Evolutionary conservation across 2,797 vertebrate species (phyloP).

Genomic region (Sphenopsis melanotis): DNA sequence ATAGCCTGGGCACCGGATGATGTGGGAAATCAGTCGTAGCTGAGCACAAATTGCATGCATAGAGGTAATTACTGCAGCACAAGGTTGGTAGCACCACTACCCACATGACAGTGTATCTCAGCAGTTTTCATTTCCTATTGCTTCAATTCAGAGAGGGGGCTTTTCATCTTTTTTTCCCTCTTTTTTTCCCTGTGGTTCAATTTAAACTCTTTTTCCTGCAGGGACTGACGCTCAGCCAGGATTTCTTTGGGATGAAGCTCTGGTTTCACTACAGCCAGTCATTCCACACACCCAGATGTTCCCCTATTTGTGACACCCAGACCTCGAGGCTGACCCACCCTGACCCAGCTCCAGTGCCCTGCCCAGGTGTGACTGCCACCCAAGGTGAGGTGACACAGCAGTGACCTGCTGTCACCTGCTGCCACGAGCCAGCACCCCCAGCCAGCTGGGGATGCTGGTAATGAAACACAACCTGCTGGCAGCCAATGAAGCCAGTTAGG

Average conservation of each 20-base stretch:
- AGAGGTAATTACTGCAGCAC: conserved; percentile 58
- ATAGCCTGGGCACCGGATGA: conserved; percentile 45
- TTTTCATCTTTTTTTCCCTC: neutral
- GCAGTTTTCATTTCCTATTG: conserved; percentile 58
- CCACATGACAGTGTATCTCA: conserved; percentile 51
- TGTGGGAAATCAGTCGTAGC: conserved; percentile 47
- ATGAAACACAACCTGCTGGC: neutral
- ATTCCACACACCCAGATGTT: neutral
- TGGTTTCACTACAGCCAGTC: neutral
- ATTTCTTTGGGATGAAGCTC: neutral
- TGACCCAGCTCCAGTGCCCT: accelerated
- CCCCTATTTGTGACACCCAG: neutral
- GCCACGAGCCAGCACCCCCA: neutral
- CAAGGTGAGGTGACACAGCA: neutral
- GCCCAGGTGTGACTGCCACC: neutral
- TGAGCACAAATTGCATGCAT: conserved; percentile 48
- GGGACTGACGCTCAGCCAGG: neutral
- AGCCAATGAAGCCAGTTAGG: neutral
- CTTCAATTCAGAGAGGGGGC: conserved; percentile 16
- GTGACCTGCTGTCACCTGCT: neutral
- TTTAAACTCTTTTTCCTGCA: conserved; percentile 30
- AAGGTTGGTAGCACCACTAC: conserved; percentile 48
- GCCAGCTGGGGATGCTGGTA: neutral
- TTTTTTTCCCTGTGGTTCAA: neutral
- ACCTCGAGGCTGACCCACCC: neutral